phyloP scores from a whole-genome alignment of 2,113 vertebrate genomes.

The Lynx canadensis region DNA sequence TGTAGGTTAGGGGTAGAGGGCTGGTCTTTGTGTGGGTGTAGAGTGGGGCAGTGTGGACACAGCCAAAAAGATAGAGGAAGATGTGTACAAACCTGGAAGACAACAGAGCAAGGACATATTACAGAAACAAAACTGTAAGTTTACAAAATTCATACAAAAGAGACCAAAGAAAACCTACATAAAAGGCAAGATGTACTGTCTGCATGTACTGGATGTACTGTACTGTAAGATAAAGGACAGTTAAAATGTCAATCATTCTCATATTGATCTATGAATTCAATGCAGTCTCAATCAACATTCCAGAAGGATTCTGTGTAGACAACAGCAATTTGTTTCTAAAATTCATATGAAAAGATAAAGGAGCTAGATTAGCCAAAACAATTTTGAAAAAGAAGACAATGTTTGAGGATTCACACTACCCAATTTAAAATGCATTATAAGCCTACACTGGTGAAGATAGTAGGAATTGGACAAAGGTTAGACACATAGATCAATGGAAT shows the following conservation, averaged over 20 bases:
- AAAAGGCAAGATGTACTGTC: neutral
- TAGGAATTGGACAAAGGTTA: neutral
- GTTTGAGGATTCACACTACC: neutral
- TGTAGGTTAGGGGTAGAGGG: neutral
- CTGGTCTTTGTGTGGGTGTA: neutral
- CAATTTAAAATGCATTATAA: neutral
- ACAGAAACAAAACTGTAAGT: neutral
- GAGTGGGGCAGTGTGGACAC: too few species aligned
- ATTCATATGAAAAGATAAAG: neutral
- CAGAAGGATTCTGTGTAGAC: neutral
- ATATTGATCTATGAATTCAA: neutral
- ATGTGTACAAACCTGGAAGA: neutral
- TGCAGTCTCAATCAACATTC: neutral
- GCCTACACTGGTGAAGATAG: neutral
- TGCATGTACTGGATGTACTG: neutral
- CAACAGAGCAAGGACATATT: neutral
- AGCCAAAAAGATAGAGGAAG: neutral
- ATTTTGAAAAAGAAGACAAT: neutral
- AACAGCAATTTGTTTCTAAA: neutral
- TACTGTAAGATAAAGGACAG: neutral
- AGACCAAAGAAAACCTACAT: neutral
- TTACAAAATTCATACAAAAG: neutral
- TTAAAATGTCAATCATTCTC: neutral
- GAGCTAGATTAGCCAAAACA: neutral
- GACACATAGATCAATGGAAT: neutral